Evolutionary conservation across 2,113 vertebrate species (phyloP).

Genomic region (Corapipo altera): DNA sequence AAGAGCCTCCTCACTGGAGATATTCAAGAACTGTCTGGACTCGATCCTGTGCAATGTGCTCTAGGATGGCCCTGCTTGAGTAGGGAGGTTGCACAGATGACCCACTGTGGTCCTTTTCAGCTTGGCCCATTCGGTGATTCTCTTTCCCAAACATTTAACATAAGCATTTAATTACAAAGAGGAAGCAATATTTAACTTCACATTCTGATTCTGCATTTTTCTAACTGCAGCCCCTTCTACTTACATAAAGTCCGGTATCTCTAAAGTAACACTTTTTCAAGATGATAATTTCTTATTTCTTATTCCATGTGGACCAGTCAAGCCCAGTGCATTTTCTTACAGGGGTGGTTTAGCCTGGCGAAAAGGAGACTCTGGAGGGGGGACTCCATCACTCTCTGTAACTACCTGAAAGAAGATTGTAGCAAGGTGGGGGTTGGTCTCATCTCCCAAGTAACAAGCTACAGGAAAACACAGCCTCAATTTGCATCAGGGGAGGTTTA

Average conservation of each 20-base stretch:
- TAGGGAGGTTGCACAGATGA: not conserved
- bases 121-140: not conserved
- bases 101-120: not conserved
- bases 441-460: not conserved
- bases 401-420: not conserved
- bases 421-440: not conserved
- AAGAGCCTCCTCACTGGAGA: not conserved
- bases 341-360: not conserved
- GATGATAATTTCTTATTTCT: not conserved
- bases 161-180: not conserved
- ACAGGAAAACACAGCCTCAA: not conserved
- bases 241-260: not conserved
- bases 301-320: rapidly evolving
- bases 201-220: not conserved
- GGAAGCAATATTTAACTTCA: not conserved
- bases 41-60: not conserved
- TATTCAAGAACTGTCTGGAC: not conserved
- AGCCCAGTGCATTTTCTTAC: not conserved
- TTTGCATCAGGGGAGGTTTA: not conserved
- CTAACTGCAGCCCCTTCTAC: not conserved
- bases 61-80: not conserved
- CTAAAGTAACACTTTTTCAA: not conserved
- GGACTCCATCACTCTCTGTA: not conserved
- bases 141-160: not conserved
- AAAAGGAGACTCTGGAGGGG: not conserved